Percentiles rank a stretch among this genome's conserved stretches.
phyloP scores from a whole-genome alignment of 2,797 vertebrate species.

The Echiichthys vipera region DNA sequence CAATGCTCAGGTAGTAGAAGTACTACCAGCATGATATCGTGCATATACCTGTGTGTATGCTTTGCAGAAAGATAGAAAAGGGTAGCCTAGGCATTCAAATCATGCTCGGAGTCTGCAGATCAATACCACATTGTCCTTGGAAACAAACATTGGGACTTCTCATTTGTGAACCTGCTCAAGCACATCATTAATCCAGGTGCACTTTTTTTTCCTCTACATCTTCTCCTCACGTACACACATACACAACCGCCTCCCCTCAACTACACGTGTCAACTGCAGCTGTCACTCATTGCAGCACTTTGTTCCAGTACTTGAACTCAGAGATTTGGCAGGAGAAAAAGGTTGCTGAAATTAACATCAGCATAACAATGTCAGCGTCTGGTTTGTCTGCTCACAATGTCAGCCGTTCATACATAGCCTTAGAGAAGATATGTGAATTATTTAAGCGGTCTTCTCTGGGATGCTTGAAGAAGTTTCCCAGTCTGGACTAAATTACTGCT shows the following conservation, averaged over 20 bases:
- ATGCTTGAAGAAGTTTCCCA: conserved; percentile 67
- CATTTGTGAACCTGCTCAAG: conserved; percentile 85
- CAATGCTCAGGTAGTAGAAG: conserved; percentile 50
- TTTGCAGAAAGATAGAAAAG: conserved; percentile 49
- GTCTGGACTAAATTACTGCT: conserved; percentile 66
- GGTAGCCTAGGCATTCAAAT: conserved; percentile 69
- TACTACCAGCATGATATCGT: conserved; percentile 26
- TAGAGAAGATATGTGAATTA: conserved; percentile 80
- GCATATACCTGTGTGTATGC: background rate
- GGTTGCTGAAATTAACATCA: conserved; percentile 76
- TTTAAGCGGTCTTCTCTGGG: conserved; percentile 64
- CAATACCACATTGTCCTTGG: conserved; percentile 85
- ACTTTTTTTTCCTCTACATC: conserved; percentile 37
- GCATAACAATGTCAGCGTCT: conserved; percentile 81
- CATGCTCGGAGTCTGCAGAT: conserved; percentile 77
- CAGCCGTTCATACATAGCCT: conserved; percentile 73
- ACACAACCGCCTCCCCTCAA: conserved; percentile 55
- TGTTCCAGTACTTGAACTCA: conserved; percentile 62
- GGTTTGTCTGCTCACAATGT: conserved; percentile 75
- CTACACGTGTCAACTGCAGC: conserved; percentile 77
- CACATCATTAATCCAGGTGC: conserved; percentile 86
- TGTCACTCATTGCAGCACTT: conserved; percentile 77
- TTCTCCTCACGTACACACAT: conserved; percentile 12
- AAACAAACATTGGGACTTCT: conserved; percentile 83
- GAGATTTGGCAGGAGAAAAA: conserved; percentile 74